A percentile compares a stretch with the other conserved stretches of the same genome.
Conservation (phyloP, 2,797 vertebrate genomes). For the Distichodus sexfasciatus region DNA sequence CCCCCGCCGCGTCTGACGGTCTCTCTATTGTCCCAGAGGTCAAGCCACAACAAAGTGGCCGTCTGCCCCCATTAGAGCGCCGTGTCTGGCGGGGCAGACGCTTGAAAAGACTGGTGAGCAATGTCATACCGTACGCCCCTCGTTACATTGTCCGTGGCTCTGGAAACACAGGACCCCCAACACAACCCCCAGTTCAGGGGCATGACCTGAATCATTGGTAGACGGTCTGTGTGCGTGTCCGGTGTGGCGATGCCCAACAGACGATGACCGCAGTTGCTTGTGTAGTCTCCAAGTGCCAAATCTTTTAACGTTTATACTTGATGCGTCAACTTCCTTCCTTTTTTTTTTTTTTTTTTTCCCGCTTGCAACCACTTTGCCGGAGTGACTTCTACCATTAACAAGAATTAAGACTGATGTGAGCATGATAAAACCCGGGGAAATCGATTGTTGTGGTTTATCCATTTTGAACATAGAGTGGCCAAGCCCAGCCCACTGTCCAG, state of each 20-base stretch:
- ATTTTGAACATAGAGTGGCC: not conserved
- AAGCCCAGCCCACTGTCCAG: not conserved
- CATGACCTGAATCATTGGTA: slow-evolving; percentile 39
- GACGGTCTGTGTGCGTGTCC: slow-evolving; percentile 59
- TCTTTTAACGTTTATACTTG: not conserved
- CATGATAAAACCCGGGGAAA: not conserved
- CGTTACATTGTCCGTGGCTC: slow-evolving; percentile 69
- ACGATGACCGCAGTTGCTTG: slow-evolving; percentile 67
- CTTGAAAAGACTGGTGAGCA: slow-evolving; percentile 53
- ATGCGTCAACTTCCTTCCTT: slow-evolving; percentile 19
- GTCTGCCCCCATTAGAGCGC: slow-evolving; percentile 44
- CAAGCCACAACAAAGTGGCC: slow-evolving; percentile 56
- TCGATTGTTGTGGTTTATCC: not conserved
- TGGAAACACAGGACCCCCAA: slow-evolving; percentile 49
- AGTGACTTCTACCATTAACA: slow-evolving; percentile 3
- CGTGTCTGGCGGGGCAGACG: slow-evolving; percentile 45
- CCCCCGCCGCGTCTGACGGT: slow-evolving; percentile 38
- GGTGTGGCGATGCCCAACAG: slow-evolving; percentile 57
- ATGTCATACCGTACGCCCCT: slow-evolving; percentile 59
- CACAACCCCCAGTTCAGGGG: slow-evolving; percentile 45
- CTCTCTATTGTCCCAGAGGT: slow-evolving; percentile 48
- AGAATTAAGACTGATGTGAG: not conserved
- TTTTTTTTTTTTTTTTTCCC: no score
- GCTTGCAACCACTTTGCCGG: no score
- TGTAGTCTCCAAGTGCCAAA: slow-evolving; percentile 34